Conservation (phyloP, 2,888 invertebrate species). For the Caenorhabditis sp. region DNA sequence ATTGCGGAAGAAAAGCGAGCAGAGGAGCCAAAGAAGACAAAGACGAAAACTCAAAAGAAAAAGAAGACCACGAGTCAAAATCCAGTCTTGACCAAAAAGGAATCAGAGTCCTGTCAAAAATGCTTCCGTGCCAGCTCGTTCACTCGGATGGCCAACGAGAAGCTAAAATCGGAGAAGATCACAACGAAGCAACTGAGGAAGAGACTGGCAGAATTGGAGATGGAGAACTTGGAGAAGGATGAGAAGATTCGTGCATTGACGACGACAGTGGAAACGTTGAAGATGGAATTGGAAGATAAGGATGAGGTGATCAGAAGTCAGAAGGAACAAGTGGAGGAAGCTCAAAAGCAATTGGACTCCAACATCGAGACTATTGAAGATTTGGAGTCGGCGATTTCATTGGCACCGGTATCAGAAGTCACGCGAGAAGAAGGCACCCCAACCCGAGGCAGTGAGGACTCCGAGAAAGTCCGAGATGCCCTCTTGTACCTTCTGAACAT, state of each 20-base stretch:
- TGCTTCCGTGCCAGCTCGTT: background rate
- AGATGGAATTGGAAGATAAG: background rate
- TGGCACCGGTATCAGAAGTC: background rate
- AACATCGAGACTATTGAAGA: background rate
- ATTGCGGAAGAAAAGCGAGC: background rate
- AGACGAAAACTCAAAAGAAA: background rate
- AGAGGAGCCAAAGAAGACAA: background rate
- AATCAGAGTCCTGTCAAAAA: slow-evolving; percentile 20
- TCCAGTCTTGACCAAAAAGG: background rate
- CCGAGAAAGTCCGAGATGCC: background rate
- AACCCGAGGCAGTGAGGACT: background rate
- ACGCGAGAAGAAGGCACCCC: background rate
- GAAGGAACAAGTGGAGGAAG: background rate
- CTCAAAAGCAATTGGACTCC: background rate
- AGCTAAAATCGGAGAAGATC: slow-evolving; percentile 2
- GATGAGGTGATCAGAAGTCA: background rate
- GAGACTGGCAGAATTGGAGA: background rate
- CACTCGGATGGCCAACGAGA: background rate
- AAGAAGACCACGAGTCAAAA: background rate
- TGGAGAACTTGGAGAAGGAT: background rate
- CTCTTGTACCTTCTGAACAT: background rate
- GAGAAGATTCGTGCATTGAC: background rate
- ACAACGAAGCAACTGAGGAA: background rate
- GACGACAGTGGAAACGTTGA: background rate
- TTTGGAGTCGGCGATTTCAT: background rate